These are phyloP conservation scores for Matsumyia berberina DNA, from an alignment of 2,888 invertebrate genomes.

Conservation along the genomic window DNA sequence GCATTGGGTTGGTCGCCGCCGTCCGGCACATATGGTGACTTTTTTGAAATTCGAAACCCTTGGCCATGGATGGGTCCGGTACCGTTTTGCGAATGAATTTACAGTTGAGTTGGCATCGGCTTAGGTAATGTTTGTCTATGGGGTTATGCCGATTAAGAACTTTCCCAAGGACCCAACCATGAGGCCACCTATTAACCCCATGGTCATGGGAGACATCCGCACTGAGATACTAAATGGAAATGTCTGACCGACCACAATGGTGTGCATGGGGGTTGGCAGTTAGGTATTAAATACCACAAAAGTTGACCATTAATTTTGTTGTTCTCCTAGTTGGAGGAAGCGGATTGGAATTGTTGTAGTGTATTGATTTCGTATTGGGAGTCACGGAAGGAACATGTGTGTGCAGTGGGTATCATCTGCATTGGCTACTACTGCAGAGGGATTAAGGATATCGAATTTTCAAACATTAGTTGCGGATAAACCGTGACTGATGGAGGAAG, in stretches of 20 bases:
- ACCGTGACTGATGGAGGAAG: conserved; percentile 4
- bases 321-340: conserved; percentile 1
- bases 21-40: conserved; percentile 50
- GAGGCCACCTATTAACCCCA: conserved; percentile 58
- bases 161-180: conserved; percentile 54
- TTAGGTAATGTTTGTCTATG: conserved; percentile 67
- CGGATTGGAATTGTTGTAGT: not conserved
- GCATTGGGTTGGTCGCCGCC: conserved; percentile 11
- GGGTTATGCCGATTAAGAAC: conserved; percentile 71
- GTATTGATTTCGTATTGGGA: conserved; percentile 48
- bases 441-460: conserved; percentile 63
- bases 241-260: conserved; percentile 2
- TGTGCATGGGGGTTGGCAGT: conserved; percentile 11
- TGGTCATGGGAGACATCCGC: conserved; percentile 24
- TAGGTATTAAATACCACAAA: conserved; percentile 67
- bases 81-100: conserved; percentile 61
- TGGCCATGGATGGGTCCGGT: conserved; percentile 23
- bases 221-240: conserved; percentile 14
- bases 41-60: conserved; percentile 61
- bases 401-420: not conserved
- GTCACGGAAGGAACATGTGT: not conserved
- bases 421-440: conserved; percentile 13
- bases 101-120: conserved; percentile 64
- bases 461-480: not conserved
- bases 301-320: conserved; percentile 47